Percentiles rank a stretch among this genome's conserved stretches.
Conservation (phyloP, 2,797 vertebrate genomes). For the Epinephelus malabaricus region DNA sequence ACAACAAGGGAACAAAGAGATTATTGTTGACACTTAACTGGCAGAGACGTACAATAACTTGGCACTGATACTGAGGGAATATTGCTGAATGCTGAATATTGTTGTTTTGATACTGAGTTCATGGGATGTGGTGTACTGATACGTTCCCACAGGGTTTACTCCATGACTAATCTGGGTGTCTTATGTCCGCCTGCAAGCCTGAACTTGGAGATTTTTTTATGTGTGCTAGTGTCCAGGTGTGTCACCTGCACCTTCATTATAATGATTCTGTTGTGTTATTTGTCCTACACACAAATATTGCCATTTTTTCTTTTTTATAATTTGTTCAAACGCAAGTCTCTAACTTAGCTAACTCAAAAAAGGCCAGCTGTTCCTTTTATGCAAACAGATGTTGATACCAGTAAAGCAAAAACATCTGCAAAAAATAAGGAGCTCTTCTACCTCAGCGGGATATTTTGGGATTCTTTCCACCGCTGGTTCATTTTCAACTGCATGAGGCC, state of each 20-base stretch:
- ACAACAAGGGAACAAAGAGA: constrained; percentile 50
- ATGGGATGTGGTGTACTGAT: constrained; percentile 15
- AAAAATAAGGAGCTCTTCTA: background rate
- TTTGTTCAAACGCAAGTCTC: too few species aligned
- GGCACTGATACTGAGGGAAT: constrained; percentile 21
- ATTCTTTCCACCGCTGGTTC: constrained; percentile 41
- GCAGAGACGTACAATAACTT: constrained; percentile 1
- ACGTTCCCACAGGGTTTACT: constrained; percentile 42
- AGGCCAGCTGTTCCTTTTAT: background rate
- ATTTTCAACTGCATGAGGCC: constrained; percentile 32
- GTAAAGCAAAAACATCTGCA: background rate
- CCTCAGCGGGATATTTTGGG: constrained; percentile 23
- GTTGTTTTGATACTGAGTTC: constrained; percentile 28
- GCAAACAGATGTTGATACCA: background rate
- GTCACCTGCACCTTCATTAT: background rate
- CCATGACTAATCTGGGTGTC: constrained; percentile 17
- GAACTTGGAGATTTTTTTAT: background rate
- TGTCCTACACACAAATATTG: too few species aligned
- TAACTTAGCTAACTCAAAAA: background rate
- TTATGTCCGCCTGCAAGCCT: background rate
- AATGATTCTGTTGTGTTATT: background rate
- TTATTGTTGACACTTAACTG: constrained; percentile 43
- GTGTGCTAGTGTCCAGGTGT: background rate
- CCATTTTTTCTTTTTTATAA: background rate
- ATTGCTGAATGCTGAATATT: constrained; percentile 2